Evolutionary conservation across 2,797 vertebrate species (phyloP).

Genomic region (Caiman crocodilus): DNA sequence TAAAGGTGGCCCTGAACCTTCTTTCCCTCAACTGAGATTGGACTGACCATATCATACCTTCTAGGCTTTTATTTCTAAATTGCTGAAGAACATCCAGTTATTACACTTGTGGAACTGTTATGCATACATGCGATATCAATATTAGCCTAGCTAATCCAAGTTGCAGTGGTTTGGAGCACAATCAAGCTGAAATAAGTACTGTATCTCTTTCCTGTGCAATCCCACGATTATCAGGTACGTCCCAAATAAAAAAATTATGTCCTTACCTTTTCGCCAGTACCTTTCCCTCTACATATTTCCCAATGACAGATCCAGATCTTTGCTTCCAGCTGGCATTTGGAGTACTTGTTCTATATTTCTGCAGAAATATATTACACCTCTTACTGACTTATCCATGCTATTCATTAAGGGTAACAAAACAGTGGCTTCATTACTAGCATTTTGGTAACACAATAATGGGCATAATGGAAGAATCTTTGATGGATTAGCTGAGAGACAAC

Average conservation of each 20-base stretch:
- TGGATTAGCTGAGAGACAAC: not conserved
- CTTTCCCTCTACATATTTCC: constrained; percentile 82
- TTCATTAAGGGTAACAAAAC: not conserved
- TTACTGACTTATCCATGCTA: not conserved
- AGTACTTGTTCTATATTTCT: constrained; percentile 84
- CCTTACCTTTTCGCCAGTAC: constrained; percentile 84
- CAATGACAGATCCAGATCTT: constrained; percentile 77
- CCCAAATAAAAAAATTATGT: not conserved
- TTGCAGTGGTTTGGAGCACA: not conserved
- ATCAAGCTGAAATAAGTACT: not conserved
- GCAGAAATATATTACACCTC: constrained; percentile 64
- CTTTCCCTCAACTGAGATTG: too few species aligned
- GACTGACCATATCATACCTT: too few species aligned
- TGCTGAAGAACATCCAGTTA: not conserved
- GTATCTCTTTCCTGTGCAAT: not conserved
- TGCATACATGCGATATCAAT: not conserved
- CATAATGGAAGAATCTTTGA: not conserved
- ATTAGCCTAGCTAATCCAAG: not conserved
- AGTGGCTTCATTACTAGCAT: not conserved
- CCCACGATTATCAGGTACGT: not conserved
- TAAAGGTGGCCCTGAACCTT: too few species aligned
- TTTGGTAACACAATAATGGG: not conserved
- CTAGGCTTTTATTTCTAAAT: not conserved
- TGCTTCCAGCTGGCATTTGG: constrained; percentile 77
- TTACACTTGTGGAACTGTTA: not conserved